These are phyloP conservation scores for Lutraria lutraria DNA, from an alignment of 2,888 invertebrate genomes.

Conservation along the genomic window DNA sequence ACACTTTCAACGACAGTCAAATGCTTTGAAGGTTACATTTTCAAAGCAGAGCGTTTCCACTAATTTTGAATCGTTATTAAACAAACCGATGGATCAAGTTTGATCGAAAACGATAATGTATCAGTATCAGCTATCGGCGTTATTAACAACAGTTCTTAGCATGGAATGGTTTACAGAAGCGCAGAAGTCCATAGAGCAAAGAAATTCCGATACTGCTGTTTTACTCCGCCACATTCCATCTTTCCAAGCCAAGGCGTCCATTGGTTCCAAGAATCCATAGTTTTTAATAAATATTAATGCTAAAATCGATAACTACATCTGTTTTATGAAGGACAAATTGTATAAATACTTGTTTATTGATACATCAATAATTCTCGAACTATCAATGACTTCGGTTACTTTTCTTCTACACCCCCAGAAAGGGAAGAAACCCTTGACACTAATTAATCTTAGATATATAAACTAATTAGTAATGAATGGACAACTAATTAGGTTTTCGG, in stretches of 20 bases:
- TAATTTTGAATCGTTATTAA: not conserved
- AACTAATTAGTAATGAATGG: not conserved
- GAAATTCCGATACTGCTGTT: conserved; percentile 6
- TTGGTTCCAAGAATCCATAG: not conserved
- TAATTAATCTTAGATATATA: not conserved
- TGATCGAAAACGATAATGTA: conserved; percentile 3
- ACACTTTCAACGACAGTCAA: not conserved
- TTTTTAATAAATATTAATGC: not conserved
- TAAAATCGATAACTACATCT: too few relatives aligned
- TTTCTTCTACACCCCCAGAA: not conserved
- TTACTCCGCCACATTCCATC: not conserved
- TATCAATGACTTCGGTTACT: not conserved
- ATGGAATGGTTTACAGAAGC: not conserved
- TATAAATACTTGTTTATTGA: not conserved
- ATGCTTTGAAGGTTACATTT: not conserved
- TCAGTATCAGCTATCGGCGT: not conserved
- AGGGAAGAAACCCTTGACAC: not conserved
- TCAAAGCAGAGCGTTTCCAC: not conserved
- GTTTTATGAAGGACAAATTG: not conserved
- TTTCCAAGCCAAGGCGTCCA: not conserved
- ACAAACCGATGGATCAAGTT: not conserved
- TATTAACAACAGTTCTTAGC: not conserved
- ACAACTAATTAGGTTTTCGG: not conserved
- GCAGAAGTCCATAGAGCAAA: not conserved
- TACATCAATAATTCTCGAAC: not conserved